A percentile compares a stretch with the other conserved stretches of the same genome.
These are phyloP conservation scores for Apis dorsata DNA, from an alignment of 1,140 invertebrate species.

Conservation along the genomic window DNA sequence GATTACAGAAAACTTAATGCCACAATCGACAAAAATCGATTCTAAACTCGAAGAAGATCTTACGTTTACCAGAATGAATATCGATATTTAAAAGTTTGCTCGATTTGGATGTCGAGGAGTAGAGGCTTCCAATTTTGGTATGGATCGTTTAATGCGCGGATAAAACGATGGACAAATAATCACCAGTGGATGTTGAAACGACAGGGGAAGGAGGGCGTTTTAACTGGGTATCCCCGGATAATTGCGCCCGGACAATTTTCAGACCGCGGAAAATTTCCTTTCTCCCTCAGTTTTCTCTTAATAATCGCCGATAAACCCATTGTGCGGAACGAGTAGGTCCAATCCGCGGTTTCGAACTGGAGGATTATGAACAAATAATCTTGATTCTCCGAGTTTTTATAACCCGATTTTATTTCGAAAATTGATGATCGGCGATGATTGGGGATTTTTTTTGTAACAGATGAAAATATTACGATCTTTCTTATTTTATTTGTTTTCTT, in stretches of 20 bases:
- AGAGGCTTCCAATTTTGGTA: no score
- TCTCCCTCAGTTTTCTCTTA: background rate
- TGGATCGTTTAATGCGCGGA: background rate
- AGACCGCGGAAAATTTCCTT: background rate
- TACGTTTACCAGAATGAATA: background rate
- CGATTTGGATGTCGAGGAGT: background rate
- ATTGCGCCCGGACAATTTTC: conserved; percentile 7
- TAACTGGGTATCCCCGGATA: conserved; percentile 14
- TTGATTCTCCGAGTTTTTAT: background rate
- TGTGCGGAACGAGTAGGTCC: background rate
- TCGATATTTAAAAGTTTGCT: conserved; percentile 14
- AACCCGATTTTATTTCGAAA: background rate
- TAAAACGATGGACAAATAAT: background rate
- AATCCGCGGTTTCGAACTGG: background rate
- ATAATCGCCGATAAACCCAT: background rate
- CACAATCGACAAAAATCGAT: conserved; percentile 17
- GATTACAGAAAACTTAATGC: conserved; percentile 1
- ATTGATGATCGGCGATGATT: background rate
- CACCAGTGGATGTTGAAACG: background rate
- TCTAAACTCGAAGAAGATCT: background rate
- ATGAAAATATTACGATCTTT: no score
- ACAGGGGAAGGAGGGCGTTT: background rate
- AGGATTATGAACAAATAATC: background rate
- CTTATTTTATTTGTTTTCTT: no score
- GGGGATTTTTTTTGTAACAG: background rate